These are phyloP conservation scores for Arremon brunneinucha DNA, from an alignment of 2,797 vertebrate genomes.

Conservation along the genomic window DNA sequence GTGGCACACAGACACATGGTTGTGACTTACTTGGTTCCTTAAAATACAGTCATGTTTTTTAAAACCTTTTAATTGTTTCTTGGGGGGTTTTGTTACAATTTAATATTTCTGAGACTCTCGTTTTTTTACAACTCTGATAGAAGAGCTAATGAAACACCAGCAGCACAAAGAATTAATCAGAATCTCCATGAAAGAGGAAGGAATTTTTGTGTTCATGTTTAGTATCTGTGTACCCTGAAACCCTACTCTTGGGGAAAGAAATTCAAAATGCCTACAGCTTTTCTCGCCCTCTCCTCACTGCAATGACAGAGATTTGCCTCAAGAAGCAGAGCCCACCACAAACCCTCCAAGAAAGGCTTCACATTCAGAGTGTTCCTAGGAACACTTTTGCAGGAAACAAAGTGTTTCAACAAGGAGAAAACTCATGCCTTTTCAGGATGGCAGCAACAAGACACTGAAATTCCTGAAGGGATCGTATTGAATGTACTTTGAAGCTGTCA, in stretches of 20 bases:
- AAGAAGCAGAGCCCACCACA: background rate
- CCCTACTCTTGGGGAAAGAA: background rate
- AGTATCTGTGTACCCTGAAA: background rate
- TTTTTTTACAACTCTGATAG: background rate
- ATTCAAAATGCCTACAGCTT: background rate
- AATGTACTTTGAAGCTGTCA: background rate
- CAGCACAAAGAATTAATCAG: background rate
- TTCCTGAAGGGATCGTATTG: background rate
- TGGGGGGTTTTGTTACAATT: background rate
- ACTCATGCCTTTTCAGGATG: rapidly evolving
- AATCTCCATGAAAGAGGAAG: background rate
- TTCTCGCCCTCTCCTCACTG: background rate
- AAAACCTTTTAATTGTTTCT: background rate
- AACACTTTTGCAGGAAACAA: background rate
- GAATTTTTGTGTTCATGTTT: background rate
- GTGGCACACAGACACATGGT: background rate
- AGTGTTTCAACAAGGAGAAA: background rate
- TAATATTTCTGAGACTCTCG: background rate
- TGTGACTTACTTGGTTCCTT: background rate
- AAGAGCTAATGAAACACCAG: background rate
- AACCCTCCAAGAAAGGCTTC: background rate
- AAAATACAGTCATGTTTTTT: background rate
- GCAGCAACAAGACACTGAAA: background rate
- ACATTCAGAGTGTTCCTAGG: background rate
- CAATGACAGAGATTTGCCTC: rapidly evolving